phyloP scores from a whole-genome alignment of 2,113 vertebrate genomes.

The Tragelaphus imberbis region DNA sequence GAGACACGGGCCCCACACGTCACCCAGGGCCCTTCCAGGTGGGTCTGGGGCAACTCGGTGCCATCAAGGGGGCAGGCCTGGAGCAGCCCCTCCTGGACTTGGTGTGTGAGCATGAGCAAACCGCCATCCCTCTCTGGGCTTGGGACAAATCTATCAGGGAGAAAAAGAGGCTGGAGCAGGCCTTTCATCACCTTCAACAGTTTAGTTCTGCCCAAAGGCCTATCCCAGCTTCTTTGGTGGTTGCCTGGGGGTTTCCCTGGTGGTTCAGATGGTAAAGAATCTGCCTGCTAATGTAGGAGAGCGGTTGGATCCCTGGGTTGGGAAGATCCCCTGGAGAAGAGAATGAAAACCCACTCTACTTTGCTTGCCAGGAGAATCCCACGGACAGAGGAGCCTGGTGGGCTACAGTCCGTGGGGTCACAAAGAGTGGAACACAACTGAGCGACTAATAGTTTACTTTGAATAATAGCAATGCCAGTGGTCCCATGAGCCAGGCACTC shows the following conservation, averaged over 20 bases:
- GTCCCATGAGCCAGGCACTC: neutral
- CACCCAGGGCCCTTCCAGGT: neutral
- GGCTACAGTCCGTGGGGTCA: neutral
- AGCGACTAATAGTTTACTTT: neutral
- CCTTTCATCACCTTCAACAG: neutral
- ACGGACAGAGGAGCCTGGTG: neutral
- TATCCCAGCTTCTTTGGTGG: neutral
- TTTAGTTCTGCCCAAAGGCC: accelerated
- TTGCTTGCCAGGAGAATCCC: neutral
- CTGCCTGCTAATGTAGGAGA: neutral
- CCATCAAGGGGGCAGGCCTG: no score
- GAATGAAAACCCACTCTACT: neutral
- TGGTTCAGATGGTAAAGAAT: neutral
- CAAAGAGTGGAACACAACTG: neutral
- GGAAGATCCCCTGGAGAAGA: neutral
- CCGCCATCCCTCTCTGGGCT: neutral
- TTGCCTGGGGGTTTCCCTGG: neutral
- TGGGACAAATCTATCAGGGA: neutral
- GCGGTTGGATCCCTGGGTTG: accelerated
- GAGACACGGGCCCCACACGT: neutral
- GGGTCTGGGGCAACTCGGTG: no score
- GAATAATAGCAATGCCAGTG: neutral
- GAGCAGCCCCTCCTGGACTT: neutral
- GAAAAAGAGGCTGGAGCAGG: neutral
- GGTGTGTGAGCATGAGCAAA: neutral